A percentile compares a stretch with the other conserved stretches of the same genome.
These are phyloP conservation scores for Bombus picipes DNA, from an alignment of 1,140 invertebrate species.

Conservation along the genomic window DNA sequence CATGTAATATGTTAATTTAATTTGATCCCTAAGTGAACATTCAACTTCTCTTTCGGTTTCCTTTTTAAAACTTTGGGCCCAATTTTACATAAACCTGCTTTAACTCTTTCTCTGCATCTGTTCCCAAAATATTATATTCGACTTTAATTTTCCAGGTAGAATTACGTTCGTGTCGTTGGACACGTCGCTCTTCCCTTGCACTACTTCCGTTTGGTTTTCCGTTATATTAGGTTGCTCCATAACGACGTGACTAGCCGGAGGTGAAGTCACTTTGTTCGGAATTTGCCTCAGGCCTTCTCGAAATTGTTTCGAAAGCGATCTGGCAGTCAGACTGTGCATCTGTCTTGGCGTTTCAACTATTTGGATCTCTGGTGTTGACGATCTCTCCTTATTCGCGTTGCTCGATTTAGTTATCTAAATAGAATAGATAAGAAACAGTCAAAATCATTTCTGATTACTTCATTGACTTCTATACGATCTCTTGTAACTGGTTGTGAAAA, in stretches of 20 bases:
- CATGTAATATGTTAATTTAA: background rate
- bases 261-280: constrained; percentile 69
- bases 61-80: background rate
- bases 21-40: background rate
- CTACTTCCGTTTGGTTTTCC: constrained; percentile 53
- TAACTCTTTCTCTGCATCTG: constrained; percentile 72
- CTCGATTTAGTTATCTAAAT: constrained; percentile 55
- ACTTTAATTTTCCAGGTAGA: constrained; percentile 74
- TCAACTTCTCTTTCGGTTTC: too few species aligned
- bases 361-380: constrained; percentile 75
- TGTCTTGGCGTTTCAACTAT: constrained; percentile 80
- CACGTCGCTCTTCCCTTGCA: constrained; percentile 46
- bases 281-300: constrained; percentile 85
- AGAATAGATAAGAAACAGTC: constrained; percentile 6
- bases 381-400: constrained; percentile 66
- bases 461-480: too few species aligned
- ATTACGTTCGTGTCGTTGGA: constrained; percentile 63
- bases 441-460: background rate
- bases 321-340: constrained; percentile 92
- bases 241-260: constrained; percentile 62
- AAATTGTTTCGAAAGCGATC: constrained; percentile 90
- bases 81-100: constrained; percentile 3
- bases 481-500: too few species aligned
- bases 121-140: constrained; percentile 79
- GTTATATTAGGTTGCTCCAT: constrained; percentile 55